These are phyloP conservation scores for Ophthalmolycus amberensis DNA, from an alignment of 2,113 vertebrate genomes.

Conservation along the genomic window DNA sequence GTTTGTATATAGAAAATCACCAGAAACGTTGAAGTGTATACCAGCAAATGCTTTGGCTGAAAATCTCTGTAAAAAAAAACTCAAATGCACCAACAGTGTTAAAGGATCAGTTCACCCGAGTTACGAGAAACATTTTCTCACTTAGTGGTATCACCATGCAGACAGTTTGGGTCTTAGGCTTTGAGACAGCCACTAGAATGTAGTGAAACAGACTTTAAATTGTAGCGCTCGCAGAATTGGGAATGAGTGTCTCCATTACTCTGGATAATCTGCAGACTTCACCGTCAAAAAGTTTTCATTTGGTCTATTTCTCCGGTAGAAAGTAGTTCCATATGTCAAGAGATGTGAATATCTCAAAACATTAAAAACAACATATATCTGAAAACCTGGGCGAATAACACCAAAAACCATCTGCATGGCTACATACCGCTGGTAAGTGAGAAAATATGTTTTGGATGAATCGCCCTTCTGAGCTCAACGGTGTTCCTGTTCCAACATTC, in stretches of 20 bases:
- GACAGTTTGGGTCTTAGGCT: not conserved
- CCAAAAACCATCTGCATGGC: conserved; percentile 9
- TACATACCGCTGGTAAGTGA: conserved; percentile 1
- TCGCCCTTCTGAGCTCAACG: conserved; percentile 20
- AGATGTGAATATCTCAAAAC: conserved; percentile 8
- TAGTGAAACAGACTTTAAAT: not conserved
- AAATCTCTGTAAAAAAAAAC: not conserved
- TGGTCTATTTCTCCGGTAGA: not conserved
- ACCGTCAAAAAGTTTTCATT: not conserved
- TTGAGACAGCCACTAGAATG: not conserved
- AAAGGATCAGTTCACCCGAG: not conserved
- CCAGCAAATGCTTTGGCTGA: not conserved
- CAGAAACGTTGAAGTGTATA: not conserved
- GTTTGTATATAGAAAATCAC: not conserved
- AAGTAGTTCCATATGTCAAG: not conserved
- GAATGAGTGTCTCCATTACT: conserved; percentile 10
- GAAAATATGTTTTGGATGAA: conserved; percentile 9
- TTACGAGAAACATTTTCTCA: not conserved
- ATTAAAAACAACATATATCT: not conserved
- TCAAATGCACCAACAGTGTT: not conserved
- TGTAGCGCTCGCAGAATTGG: not conserved
- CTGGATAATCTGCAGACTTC: not conserved
- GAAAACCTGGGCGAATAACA: not conserved
- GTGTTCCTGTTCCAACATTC: conserved; percentile 27
- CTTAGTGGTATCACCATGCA: not conserved